Conservation (phyloP, 2,797 vertebrate species). For the Sylvia borin region DNA sequence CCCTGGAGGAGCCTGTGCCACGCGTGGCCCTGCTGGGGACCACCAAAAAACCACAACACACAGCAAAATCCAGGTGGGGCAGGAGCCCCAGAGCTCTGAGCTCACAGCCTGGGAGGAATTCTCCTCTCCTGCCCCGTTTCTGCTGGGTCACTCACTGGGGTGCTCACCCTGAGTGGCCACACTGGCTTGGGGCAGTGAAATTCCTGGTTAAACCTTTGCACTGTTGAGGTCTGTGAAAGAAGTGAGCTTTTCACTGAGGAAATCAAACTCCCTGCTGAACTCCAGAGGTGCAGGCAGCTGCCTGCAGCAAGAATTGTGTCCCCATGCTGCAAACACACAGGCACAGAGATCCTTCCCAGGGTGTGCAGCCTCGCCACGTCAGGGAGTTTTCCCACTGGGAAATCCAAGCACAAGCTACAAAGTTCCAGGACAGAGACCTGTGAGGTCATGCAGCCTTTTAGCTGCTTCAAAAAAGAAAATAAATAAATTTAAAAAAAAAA, state of each 20-base stretch:
- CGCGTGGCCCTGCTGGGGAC: fast-evolving
- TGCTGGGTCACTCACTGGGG: background rate
- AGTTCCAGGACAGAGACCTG: background rate
- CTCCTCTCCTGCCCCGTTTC: background rate
- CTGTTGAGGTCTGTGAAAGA: background rate
- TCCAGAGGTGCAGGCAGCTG: background rate
- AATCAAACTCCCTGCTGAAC: background rate
- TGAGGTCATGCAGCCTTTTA: background rate
- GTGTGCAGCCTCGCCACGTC: background rate
- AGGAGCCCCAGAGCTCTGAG: background rate
- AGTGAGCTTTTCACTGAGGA: background rate
- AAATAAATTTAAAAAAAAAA: background rate
- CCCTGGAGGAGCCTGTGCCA: background rate
- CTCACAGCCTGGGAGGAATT: background rate
- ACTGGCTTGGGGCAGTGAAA: background rate
- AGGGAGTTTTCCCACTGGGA: background rate
- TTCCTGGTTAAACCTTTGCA: background rate
- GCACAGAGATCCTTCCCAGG: background rate
- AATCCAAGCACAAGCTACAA: background rate
- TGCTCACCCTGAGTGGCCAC: fast-evolving
- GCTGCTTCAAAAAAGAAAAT: background rate
- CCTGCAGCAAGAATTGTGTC: background rate
- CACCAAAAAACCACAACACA: fast-evolving
- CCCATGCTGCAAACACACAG: background rate
- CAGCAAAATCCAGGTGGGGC: background rate